Percentiles rank a stretch among this genome's conserved stretches.
phyloP scores from a whole-genome alignment of 2,888 invertebrate genomes.

The Dysmachus trigonus region DNA sequence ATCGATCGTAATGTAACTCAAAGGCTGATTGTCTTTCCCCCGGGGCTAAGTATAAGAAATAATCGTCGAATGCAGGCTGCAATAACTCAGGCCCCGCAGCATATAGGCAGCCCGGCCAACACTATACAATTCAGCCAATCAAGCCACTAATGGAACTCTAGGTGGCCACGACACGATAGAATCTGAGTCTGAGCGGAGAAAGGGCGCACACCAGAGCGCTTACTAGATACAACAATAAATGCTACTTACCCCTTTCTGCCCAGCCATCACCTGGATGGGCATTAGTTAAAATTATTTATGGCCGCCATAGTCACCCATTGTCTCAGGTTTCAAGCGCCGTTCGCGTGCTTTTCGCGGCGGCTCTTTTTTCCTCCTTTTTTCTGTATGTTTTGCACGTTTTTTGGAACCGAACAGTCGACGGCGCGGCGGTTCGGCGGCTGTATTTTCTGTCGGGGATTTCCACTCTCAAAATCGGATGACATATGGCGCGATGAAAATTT shows the following conservation, averaged over 20 bases:
- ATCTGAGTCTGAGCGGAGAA: slow-evolving; percentile 26
- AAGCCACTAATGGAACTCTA: slow-evolving; percentile 28
- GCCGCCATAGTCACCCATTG: slow-evolving; percentile 39
- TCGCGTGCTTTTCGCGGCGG: slow-evolving; percentile 20
- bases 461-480: slow-evolving; percentile 38
- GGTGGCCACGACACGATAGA: slow-evolving; percentile 21
- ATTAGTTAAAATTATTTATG: slow-evolving; percentile 50
- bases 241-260: slow-evolving; percentile 29
- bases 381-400: background rate
- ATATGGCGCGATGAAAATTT: slow-evolving; percentile 41
- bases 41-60: slow-evolving; percentile 23
- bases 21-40: slow-evolving; percentile 34
- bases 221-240: slow-evolving; percentile 32
- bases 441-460: slow-evolving; percentile 12
- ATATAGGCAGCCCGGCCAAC: slow-evolving; percentile 26
- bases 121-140: slow-evolving; percentile 5
- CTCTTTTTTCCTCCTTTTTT: background rate
- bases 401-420: background rate
- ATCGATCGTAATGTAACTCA: slow-evolving; percentile 26
- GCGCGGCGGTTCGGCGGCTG: slow-evolving; percentile 4
- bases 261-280: slow-evolving; percentile 38
- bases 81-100: slow-evolving; percentile 13
- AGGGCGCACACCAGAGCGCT: slow-evolving; percentile 7
- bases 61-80: slow-evolving; percentile 35
- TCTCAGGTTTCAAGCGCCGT: slow-evolving; percentile 36